These are phyloP conservation scores for Drosophila quadrilineata DNA, from an alignment of 1,140 invertebrate genomes.

Conservation along the genomic window DNA sequence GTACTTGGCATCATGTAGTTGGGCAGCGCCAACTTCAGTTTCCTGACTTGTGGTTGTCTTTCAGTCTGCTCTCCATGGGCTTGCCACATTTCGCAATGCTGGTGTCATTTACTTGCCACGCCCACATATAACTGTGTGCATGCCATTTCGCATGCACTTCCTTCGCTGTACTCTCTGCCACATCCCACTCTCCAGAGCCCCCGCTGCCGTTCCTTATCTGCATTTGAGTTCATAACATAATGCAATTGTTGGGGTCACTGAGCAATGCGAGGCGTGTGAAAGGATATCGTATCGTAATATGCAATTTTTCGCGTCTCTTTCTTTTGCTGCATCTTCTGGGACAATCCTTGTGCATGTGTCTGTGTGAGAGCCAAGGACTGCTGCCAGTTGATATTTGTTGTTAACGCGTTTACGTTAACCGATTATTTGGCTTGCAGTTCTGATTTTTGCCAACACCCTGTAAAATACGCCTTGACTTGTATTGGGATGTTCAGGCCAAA, in stretches of 20 bases:
- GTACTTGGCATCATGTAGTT: too few species aligned
- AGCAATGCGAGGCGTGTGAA: conserved; percentile 52
- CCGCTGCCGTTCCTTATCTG: conserved; percentile 25
- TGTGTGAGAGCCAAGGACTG: conserved; percentile 31
- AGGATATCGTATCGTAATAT: too few species aligned
- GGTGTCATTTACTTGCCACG: not conserved
- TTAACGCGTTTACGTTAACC: conserved; percentile 54
- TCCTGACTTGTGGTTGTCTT: not conserved
- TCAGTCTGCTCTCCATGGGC: too few species aligned
- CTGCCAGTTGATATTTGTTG: conserved; percentile 43
- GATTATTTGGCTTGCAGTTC: conserved; percentile 48
- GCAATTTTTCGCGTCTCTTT: conserved; percentile 37
- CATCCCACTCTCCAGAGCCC: too few species aligned
- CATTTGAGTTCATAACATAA: conserved; percentile 64
- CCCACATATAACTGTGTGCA: conserved; percentile 20
- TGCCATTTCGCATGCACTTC: conserved; percentile 15
- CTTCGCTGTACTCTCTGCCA: conserved; percentile 1
- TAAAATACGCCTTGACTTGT: too few species aligned
- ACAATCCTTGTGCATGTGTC: not conserved
- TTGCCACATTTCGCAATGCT: not conserved
- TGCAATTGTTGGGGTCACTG: conserved; percentile 66
- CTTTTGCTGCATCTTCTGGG: not conserved
- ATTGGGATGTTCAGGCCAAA: too few species aligned
- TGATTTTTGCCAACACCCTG: conserved; percentile 27
- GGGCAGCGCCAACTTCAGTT: too few species aligned